Evolutionary conservation across 2,888 invertebrate genomes (phyloP).

Genomic region (Laothoe populi): DNA sequence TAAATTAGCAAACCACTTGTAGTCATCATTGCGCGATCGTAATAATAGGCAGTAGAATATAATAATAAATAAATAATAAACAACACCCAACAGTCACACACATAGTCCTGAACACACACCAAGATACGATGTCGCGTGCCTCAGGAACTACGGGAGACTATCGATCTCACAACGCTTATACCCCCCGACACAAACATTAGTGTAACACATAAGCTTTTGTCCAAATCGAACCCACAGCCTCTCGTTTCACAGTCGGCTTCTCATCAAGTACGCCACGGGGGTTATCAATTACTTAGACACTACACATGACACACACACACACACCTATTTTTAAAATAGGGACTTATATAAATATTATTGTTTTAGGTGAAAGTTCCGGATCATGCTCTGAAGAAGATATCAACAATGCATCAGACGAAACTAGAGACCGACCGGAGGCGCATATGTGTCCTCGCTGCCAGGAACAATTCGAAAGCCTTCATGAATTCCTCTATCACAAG

Average conservation of each 20-base stretch:
- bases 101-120: no score
- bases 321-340: not conserved
- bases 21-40: not conserved
- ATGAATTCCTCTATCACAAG: conserved; percentile 87
- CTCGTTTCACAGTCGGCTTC: no score
- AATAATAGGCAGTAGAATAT: not conserved
- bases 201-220: no score
- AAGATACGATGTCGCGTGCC: no score
- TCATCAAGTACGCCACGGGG: no score
- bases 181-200: no score
- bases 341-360: conserved; percentile 52
- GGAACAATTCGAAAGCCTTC: conserved; percentile 86
- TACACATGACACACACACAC: not conserved
- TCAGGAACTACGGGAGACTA: no score
- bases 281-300: no score
- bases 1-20: not conserved
- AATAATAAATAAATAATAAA: not conserved
- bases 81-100: no score
- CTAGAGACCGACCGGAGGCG: conserved; percentile 77
- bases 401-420: conserved; percentile 74
- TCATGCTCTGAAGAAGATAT: conserved; percentile 88
- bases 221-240: no score
- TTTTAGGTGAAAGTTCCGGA: conserved; percentile 88
- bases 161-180: no score
- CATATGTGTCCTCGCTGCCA: conserved; percentile 88